These are phyloP conservation scores for Scelioninae gen. 1 DNA, from an alignment of 2,888 invertebrate genomes.

Conservation along the genomic window DNA sequence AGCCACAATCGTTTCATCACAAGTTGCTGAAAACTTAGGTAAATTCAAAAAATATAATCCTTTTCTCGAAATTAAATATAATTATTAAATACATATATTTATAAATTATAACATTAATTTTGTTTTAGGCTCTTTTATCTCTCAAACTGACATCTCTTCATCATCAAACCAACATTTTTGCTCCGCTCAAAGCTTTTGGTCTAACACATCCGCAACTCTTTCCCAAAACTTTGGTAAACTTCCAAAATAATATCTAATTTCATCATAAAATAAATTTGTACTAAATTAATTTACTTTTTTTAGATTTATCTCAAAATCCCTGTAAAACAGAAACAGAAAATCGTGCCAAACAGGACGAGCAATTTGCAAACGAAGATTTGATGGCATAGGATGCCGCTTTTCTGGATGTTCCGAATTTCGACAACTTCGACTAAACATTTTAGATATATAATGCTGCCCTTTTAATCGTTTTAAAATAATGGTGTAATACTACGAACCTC, in stretches of 20 bases:
- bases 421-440: not conserved
- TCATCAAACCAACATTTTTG: too few species aligned
- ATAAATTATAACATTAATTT: not conserved
- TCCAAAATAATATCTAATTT: not conserved
- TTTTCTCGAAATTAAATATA: not conserved
- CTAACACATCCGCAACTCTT: not conserved
- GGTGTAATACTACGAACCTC: not conserved
- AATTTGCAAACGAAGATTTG: not conserved
- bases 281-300: not conserved
- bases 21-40: too few species aligned
- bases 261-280: not conserved
- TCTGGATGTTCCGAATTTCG: not conserved
- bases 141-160: not conserved
- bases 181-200: not conserved
- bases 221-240: not conserved
- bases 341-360: not conserved
- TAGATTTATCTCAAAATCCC: not conserved
- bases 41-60: not conserved
- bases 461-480: not conserved
- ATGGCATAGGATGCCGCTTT: not conserved
- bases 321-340: not conserved
- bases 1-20: too few species aligned
- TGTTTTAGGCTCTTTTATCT: slow-evolving; percentile 1
- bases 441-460: not conserved
- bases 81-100: not conserved